Evolutionary conservation across 1,140 invertebrate genomes (phyloP), one percentile per base, ranked within the genome.

Genomic region (Linepithema humile): DNA sequence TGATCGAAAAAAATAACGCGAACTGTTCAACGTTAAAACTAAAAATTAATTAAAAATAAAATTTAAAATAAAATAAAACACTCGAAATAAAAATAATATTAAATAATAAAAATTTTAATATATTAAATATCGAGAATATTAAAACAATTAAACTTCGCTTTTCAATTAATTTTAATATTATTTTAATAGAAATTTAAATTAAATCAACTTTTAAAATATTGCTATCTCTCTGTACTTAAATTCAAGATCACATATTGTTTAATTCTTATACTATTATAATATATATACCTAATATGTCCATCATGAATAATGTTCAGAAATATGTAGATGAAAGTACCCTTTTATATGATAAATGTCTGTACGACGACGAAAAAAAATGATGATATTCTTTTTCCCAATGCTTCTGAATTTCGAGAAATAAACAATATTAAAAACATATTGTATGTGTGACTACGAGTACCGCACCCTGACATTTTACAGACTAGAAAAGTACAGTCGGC

Each of bases 221-320:
- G 69, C 59, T 50, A 82, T 85, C 45, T 57, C 84, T 88, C 90
- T 90, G 88, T 88, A 88, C 90, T 92, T 89, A 90, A 91, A 90
- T 91, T 86, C 67, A 88, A 86, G 85, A 85, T 64, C 83, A 70
- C 48, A 65, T 75, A 86, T 84, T 12, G 23, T 23, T 89, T 89
- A 84, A 82, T 83, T 75, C 65, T 73, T 77, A 57, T 50, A 85
- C 57, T 85, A 88, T 40, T 75, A 35, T 55, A 83, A 62, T 32
- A 77, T 90, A 67, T 40, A 57, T 77, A 45, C 15, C 17, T 62
- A 35, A 38, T 32, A 74, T 83, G 43, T 64, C 48, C 23, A 72
- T 50, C 35, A 7, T 43, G 38, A 72, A 82, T 82, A 17, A 72
- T 57, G 12, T 64, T 64, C 43, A 64, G 29, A 80, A 62, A 67